Base-by-base conservation (phyloP, 2,888 invertebrate species). In the Leptarthrus brevirostris region DNA sequence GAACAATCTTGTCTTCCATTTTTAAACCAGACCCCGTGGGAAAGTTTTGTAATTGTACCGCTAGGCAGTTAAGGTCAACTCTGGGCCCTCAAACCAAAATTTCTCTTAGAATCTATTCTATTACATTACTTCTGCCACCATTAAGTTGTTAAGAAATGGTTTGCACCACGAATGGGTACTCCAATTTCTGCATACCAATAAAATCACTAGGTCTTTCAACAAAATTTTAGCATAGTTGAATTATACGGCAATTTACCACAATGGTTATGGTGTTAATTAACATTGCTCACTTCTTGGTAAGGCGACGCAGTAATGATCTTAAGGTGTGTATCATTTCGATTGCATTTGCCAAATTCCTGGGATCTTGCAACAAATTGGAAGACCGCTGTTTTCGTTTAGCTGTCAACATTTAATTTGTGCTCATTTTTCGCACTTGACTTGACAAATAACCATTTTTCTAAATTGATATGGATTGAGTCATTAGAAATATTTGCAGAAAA, bases 211-310 rank as follows among this genome's bases (percentile, higher is more conserved):
- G n/a, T n/a, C n/a, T n/a, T n/a, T n/a, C n/a, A n/a, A n/a, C n/a
- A n/a, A n/a, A n/a, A n/a, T n/a, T n/a, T n/a, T n/a, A n/a, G n/a
- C n/a, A n/a, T n/a, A n/a, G n/a, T n/a, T n/a, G n/a, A n/a, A n/a
- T n/a, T n/a, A n/a, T n/a, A n/a, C 6, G 40, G 40, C 12, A 40
- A 40, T 40, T 40, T 40, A 40, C 40, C 58, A 36, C 36, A 64
- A 64, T 44, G 44, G 24, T 64, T 64, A 36, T 64, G 64, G 64
- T 64, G 22, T 64, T 64, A 64, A 64, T 64, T 64, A 64, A 64
- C 40, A 64, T 64, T 64, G 44, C 24, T 64, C n/a, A 5, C 10
- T 16, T 14, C 40, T 24, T 16, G 44, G 12, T 5, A 36, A 12
- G 44, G 22, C 22, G 22, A 24, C 44, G 44, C 22, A 44, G 24